A percentile compares a stretch with the other conserved stretches of the same genome.
phyloP scores from a whole-genome alignment of 2,888 invertebrate genomes.

The Pristionchus japonicus region DNA sequence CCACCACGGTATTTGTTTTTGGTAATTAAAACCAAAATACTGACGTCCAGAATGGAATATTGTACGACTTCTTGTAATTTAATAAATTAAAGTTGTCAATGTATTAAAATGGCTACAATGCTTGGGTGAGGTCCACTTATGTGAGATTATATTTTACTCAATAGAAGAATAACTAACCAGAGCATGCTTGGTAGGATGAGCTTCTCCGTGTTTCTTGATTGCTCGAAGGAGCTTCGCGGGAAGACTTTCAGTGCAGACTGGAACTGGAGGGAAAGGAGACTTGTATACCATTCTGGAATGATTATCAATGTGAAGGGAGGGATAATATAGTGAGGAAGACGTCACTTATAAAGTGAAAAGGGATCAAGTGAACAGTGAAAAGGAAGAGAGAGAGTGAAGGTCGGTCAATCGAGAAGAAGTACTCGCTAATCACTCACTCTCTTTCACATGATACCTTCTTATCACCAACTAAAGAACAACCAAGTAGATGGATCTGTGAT shows the following conservation, averaged over 20 bases:
- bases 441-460: neutral
- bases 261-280: conserved; percentile 28
- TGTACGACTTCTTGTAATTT: too few relatives aligned
- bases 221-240: neutral
- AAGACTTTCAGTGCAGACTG: neutral
- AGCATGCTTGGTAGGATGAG: neutral
- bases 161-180: neutral
- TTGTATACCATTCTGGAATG: neutral
- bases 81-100: too few relatives aligned
- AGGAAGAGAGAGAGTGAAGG: neutral
- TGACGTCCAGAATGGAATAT: too few relatives aligned
- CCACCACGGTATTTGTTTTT: too few relatives aligned
- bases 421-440: neutral
- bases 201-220: neutral
- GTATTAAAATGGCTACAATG: too few relatives aligned
- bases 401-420: neutral
- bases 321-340: neutral
- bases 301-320: neutral
- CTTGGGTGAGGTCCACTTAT: too few relatives aligned
- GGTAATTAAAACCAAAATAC: too few relatives aligned
- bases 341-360: neutral
- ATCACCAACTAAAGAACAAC: neutral
- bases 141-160: too few relatives aligned
- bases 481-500: neutral
- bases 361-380: neutral